Evolutionary conservation across 1,140 invertebrate species (phyloP).

Genomic region (Parapsyche elsis): DNA sequence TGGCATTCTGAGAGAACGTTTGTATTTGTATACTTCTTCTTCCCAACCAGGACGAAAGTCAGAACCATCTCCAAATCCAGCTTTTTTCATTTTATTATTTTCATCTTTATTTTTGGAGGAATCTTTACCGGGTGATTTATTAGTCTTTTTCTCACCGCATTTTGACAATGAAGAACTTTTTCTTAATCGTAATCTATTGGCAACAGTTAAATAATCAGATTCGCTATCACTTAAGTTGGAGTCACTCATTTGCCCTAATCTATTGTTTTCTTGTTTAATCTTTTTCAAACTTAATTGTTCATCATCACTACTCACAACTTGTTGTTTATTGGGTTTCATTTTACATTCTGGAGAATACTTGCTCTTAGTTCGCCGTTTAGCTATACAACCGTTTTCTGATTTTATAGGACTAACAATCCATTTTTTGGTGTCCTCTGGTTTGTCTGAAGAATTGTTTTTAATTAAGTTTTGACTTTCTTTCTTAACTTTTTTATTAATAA

Average conservation of each 20-base stretch:
- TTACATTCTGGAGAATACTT: slow-evolving; percentile 56
- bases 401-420: slow-evolving; percentile 49
- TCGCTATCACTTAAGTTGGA: slow-evolving; percentile 61
- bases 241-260: slow-evolving; percentile 44
- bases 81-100: slow-evolving; percentile 67
- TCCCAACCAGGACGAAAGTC: slow-evolving; percentile 82
- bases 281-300: slow-evolving; percentile 54
- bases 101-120: slow-evolving; percentile 62
- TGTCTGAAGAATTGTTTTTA: not conserved
- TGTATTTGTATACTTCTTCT: slow-evolving; percentile 83
- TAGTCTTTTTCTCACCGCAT: slow-evolving; percentile 60
- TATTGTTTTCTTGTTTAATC: slow-evolving; percentile 50
- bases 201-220: slow-evolving; percentile 61
- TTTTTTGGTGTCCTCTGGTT: slow-evolving; percentile 16
- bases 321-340: slow-evolving; percentile 54
- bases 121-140: slow-evolving; percentile 61
- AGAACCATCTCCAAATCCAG: slow-evolving; percentile 77
- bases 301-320: slow-evolving; percentile 48
- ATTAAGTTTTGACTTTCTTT: slow-evolving; percentile 41
- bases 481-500: slow-evolving; percentile 64
- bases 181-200: slow-evolving; percentile 61
- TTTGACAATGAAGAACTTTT: slow-evolving; percentile 60
- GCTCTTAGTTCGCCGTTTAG: slow-evolving; percentile 56
- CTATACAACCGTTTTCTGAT: slow-evolving; percentile 58
- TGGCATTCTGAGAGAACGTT: slow-evolving; percentile 83